Conservation (phyloP, 2,888 invertebrate genomes). For the Deroplatys truncata region DNA sequence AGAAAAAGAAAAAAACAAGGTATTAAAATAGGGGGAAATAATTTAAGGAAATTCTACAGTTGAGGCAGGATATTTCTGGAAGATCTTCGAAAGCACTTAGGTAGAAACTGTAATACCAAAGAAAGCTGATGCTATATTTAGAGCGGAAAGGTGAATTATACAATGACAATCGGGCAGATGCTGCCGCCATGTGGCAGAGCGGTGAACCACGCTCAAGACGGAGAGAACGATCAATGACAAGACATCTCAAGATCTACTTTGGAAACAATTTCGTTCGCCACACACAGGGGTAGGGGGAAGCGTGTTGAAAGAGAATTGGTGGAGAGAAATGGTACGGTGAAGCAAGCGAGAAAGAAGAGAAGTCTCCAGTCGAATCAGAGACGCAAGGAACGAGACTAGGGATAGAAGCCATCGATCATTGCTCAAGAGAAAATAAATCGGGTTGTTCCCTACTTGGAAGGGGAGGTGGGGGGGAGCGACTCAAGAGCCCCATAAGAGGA, state of each 20-base stretch:
- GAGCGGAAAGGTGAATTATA: neutral
- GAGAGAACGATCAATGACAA: constrained; percentile 24
- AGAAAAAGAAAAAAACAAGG: no score
- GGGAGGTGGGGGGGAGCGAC: neutral
- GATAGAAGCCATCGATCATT: constrained; percentile 17
- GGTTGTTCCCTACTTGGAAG: neutral
- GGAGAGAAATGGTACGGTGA: neutral
- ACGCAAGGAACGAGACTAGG: neutral
- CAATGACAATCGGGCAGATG: neutral
- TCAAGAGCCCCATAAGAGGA: constrained; percentile 17
- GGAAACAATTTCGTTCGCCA: constrained; percentile 30
- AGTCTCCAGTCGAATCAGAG: constrained; percentile 10
- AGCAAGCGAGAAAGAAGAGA: constrained; percentile 1
- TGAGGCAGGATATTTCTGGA: neutral
- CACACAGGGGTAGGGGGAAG: constrained; percentile 8
- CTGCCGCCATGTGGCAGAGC: constrained; percentile 5
- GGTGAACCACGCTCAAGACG: neutral
- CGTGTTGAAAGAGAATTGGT: neutral
- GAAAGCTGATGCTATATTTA: neutral
- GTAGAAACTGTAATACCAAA: neutral
- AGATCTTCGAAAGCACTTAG: no score
- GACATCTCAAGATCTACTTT: constrained; percentile 30
- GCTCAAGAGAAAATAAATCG: neutral
- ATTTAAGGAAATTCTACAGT: neutral
- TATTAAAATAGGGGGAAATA: no score